A percentile compares a stretch with the other conserved stretches of the same genome.
Evolutionary conservation across 2,888 invertebrate species (phyloP).

Genomic region (Dryocosmus kuriphilus): DNA sequence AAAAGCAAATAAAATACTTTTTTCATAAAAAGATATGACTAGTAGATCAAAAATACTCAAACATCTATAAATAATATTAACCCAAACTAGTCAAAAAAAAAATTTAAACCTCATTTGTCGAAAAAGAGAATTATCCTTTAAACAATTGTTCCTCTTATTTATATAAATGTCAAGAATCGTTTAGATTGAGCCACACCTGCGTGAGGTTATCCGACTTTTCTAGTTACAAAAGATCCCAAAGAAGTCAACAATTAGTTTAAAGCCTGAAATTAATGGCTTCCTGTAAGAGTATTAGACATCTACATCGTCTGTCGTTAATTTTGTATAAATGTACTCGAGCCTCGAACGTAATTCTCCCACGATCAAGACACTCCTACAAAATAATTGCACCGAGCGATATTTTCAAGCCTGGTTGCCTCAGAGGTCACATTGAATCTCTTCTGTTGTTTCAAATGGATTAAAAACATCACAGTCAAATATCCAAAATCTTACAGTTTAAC

Average conservation of each 20-base stretch:
- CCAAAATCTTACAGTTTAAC: too few species aligned
- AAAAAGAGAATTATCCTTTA: too few species aligned
- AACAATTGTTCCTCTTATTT: not conserved
- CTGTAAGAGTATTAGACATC: constrained; percentile 4
- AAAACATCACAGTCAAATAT: too few species aligned
- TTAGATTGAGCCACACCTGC: constrained; percentile 18
- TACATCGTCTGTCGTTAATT: not conserved
- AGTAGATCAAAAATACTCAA: too few species aligned
- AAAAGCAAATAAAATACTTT: too few species aligned
- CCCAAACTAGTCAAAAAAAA: too few species aligned
- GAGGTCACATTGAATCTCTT: not conserved
- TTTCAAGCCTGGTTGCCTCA: constrained; percentile 8
- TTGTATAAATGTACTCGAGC: not conserved
- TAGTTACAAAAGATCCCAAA: constrained; percentile 23
- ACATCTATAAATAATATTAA: too few species aligned
- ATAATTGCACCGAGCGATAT: constrained; percentile 12
- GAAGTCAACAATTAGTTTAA: constrained; percentile 19
- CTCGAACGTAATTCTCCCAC: constrained; percentile 24
- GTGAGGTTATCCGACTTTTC: not conserved
- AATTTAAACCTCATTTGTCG: too few species aligned
- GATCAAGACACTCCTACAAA: constrained; percentile 25
- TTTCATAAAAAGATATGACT: too few species aligned
- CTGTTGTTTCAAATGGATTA: constrained; percentile 34
- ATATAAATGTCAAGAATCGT: constrained; percentile 1
- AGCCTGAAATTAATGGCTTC: constrained; percentile 31